These are phyloP conservation scores for Heptranchias perlo DNA, from an alignment of 2,113 vertebrate genomes.

Conservation along the genomic window DNA sequence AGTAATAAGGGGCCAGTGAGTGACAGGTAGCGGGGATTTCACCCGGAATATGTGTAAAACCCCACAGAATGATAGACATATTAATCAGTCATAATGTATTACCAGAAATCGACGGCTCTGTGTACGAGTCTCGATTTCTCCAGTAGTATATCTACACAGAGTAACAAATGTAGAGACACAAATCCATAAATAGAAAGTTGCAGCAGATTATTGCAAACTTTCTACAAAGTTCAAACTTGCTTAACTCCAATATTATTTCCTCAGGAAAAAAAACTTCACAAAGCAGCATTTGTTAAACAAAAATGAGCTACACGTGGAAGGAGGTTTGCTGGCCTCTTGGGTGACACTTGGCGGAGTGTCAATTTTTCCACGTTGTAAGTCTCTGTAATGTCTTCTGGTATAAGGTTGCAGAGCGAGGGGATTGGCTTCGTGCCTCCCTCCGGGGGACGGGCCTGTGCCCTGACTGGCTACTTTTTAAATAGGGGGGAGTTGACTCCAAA, in stretches of 20 bases:
- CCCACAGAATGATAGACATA: not conserved
- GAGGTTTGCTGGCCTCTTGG: not conserved
- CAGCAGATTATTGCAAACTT: not conserved
- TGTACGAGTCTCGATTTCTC: no score
- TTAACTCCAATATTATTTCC: not conserved
- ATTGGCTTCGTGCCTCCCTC: not conserved
- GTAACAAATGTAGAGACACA: not conserved
- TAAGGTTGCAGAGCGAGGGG: not conserved
- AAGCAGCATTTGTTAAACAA: not conserved
- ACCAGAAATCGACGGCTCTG: not conserved
- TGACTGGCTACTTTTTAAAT: not conserved
- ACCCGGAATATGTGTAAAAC: not conserved
- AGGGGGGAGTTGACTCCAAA: not conserved
- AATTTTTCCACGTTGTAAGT: conserved; percentile 10
- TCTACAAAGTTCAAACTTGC: not conserved
- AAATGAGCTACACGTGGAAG: not conserved
- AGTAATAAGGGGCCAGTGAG: not conserved
- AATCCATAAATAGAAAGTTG: not conserved
- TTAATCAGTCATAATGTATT: not conserved
- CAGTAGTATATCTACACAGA: no score
- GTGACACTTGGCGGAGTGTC: conserved; percentile 16
- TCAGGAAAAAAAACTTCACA: not conserved
- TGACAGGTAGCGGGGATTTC: not conserved
- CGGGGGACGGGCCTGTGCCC: no score
- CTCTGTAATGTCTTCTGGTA: not conserved